These are phyloP conservation scores for Oreochromis tanganicae DNA, from an alignment of 2,113 vertebrate species.

Conservation along the genomic window DNA sequence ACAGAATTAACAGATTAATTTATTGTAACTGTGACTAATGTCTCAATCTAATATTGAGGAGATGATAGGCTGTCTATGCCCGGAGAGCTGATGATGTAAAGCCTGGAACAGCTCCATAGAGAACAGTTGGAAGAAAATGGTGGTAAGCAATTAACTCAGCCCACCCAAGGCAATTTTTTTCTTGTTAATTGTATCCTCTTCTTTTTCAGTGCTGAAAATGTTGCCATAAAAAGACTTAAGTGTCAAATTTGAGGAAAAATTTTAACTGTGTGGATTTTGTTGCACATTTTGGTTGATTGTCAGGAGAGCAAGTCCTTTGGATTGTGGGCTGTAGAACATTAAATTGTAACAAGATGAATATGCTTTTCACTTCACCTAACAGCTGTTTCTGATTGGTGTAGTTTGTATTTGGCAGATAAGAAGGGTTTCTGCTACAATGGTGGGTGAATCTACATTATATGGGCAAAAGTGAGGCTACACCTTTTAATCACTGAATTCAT, in stretches of 20 bases:
- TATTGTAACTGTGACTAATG: not conserved
- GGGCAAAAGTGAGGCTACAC: not conserved
- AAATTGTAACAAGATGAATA: not conserved
- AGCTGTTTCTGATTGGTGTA: not conserved
- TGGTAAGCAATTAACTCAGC: not conserved
- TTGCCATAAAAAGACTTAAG: not conserved
- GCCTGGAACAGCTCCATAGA: not conserved
- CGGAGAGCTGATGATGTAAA: not conserved
- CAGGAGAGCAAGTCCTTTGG: not conserved
- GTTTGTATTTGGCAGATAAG: not conserved
- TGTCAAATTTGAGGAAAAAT: not conserved
- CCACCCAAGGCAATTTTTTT: not conserved
- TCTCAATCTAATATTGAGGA: constrained; percentile 13
- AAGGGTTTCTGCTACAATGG: not conserved
- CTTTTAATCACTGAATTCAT: not conserved
- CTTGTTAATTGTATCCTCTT: not conserved
- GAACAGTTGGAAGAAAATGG: not conserved
- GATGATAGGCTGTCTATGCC: not conserved
- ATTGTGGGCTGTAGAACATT: not conserved
- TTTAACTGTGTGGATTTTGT: not conserved
- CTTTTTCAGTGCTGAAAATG: not conserved
- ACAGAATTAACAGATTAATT: not conserved
- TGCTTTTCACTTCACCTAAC: not conserved
- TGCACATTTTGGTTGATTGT: not conserved
- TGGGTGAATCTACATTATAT: not conserved